Evolutionary conservation across 2,113 vertebrate genomes (phyloP).

Genomic region (Acinonyx jubatus): DNA sequence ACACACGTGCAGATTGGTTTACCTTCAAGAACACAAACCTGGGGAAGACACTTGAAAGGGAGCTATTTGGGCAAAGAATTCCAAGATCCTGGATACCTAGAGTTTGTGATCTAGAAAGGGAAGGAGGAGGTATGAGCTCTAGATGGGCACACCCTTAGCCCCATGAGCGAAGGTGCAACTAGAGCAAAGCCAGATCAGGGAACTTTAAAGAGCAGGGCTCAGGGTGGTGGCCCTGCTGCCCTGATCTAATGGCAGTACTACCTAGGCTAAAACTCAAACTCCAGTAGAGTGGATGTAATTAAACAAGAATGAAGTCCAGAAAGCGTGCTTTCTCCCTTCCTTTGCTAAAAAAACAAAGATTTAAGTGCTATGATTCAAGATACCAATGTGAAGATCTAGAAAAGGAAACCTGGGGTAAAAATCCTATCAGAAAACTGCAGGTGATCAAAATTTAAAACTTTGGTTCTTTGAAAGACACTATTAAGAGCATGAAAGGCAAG

Average conservation of each 20-base stretch:
- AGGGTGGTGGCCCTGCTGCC: background rate
- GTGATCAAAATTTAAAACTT: background rate
- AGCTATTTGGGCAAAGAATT: background rate
- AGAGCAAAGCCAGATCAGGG: background rate
- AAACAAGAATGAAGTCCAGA: background rate
- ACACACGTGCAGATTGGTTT: background rate
- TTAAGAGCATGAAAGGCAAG: background rate
- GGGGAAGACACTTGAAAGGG: background rate
- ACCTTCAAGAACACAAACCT: background rate
- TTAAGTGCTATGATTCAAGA: background rate
- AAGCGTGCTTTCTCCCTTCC: background rate
- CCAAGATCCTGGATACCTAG: background rate
- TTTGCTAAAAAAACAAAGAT: background rate
- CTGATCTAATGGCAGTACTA: background rate
- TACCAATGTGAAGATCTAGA: background rate
- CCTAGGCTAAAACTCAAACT: background rate
- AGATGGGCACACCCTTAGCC: background rate
- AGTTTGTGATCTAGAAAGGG: background rate
- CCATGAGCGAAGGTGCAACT: background rate
- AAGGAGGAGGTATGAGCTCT: background rate
- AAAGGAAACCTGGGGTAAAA: background rate
- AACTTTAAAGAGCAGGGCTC: background rate
- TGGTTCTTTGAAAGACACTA: background rate
- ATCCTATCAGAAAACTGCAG: background rate
- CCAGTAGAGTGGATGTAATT: background rate